These are phyloP conservation scores for Akabosia matsudoensis DNA, from an alignment of 1,140 invertebrate genomes.

Conservation along the genomic window DNA sequence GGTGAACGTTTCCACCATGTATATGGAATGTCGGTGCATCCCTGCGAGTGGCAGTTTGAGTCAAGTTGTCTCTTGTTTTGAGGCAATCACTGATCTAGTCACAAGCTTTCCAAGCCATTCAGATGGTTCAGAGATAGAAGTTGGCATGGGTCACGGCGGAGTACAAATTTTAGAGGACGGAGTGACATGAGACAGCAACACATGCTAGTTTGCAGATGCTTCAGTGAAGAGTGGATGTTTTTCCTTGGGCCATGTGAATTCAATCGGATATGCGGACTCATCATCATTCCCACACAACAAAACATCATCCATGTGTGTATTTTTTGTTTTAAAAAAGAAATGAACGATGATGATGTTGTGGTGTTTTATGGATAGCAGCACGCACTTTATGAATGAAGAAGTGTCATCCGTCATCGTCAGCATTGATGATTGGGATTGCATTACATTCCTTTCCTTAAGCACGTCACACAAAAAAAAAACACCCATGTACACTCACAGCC, in stretches of 20 bases:
- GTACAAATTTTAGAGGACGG: not conserved
- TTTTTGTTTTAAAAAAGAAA: not conserved
- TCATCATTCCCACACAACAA: not conserved
- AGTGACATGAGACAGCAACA: not conserved
- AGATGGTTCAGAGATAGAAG: too few relatives aligned
- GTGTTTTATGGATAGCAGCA: not conserved
- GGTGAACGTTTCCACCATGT: too few relatives aligned
- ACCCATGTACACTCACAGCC: too few relatives aligned
- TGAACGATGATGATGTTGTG: not conserved
- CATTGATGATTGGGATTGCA: not conserved
- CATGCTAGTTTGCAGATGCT: too few relatives aligned
- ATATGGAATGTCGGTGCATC: too few relatives aligned
- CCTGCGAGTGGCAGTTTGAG: too few relatives aligned
- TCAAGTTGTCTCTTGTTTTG: too few relatives aligned
- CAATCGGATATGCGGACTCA: too few relatives aligned
- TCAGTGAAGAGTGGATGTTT: not conserved
- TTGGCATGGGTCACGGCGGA: too few relatives aligned
- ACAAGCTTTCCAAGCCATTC: too few relatives aligned
- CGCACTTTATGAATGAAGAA: constrained; percentile 1
- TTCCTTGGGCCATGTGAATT: not conserved
- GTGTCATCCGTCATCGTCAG: constrained; percentile 1
- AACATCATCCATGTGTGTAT: not conserved
- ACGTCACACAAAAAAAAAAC: too few relatives aligned
- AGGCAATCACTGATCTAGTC: too few relatives aligned
- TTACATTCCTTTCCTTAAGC: not conserved